Evolutionary conservation across 2,888 invertebrate genomes (phyloP).

Genomic region (Schizotus pectinicornis): DNA sequence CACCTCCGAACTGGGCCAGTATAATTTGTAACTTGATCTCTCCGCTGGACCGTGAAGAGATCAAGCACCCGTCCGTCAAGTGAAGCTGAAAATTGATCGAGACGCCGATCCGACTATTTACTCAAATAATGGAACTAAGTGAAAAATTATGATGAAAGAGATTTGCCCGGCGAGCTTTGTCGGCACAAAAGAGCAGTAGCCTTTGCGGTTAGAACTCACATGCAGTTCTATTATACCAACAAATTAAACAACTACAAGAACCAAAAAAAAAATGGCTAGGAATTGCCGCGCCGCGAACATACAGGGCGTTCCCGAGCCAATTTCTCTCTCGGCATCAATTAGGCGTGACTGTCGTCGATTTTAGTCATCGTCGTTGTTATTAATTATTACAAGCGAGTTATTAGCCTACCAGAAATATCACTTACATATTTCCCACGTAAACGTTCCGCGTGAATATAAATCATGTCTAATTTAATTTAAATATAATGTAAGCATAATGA

Average conservation of each 20-base stretch:
- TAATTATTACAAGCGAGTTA: conserved; percentile 1
- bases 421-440: conserved; percentile 42
- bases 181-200: conserved; percentile 8
- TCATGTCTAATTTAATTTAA: conserved; percentile 56
- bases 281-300: too few species aligned
- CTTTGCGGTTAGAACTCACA: conserved; percentile 13
- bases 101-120: too few species aligned
- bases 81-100: too few species aligned
- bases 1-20: too few species aligned
- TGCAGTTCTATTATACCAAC: conserved; percentile 15
- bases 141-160: conserved; percentile 5
- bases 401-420: conserved; percentile 38
- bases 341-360: conserved; percentile 1
- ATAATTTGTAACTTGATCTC: too few species aligned
- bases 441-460: conserved; percentile 46
- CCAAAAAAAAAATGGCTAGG: neutral
- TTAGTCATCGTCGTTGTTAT: neutral
- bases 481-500: conserved; percentile 57
- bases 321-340: neutral
- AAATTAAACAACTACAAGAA: conserved; percentile 10
- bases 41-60: too few species aligned
- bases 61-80: too few species aligned
- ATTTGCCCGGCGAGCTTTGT: conserved; percentile 7
- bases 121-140: neutral
- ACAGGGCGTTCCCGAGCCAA: neutral